phyloP scores from a whole-genome alignment of 2,888 invertebrate genomes.

The Anthoptus insignis region DNA sequence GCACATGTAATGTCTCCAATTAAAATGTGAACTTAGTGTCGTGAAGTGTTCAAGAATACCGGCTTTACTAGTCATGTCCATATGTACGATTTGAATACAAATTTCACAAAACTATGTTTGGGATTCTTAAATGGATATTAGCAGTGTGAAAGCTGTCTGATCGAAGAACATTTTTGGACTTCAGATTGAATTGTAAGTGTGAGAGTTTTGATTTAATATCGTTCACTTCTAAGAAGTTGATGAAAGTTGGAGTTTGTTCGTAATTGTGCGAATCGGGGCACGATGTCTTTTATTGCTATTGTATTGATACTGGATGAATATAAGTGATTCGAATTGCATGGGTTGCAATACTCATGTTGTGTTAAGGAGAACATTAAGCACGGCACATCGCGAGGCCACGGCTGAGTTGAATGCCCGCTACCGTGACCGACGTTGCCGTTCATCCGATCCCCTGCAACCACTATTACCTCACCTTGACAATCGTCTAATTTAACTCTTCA shows the following conservation, averaged over 20 bases:
- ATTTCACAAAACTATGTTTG: slow-evolving; percentile 72
- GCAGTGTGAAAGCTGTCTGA: slow-evolving; percentile 54
- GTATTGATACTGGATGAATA: too few species aligned
- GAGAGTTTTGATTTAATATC: background rate
- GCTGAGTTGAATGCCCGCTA: slow-evolving; percentile 80
- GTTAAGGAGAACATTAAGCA: slow-evolving; percentile 41
- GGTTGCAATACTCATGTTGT: slow-evolving; percentile 41
- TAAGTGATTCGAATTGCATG: slow-evolving; percentile 45
- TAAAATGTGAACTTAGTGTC: slow-evolving; percentile 74
- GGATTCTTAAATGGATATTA: slow-evolving; percentile 66
- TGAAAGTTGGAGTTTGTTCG: slow-evolving; percentile 4
- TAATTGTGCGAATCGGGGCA: background rate
- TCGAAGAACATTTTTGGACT: slow-evolving; percentile 35
- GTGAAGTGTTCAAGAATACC: slow-evolving; percentile 78
- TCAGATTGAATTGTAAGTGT: slow-evolving; percentile 49
- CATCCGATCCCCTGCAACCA: slow-evolving; percentile 67
- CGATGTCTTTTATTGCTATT: too few species aligned
- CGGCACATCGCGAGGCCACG: slow-evolving; percentile 62
- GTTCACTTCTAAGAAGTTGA: background rate
- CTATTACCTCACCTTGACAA: slow-evolving; percentile 77
- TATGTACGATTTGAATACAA: slow-evolving; percentile 80
- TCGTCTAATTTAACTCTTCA: slow-evolving; percentile 47
- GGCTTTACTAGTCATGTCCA: slow-evolving; percentile 71
- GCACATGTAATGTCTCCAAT: slow-evolving; percentile 14
- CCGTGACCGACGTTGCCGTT: slow-evolving; percentile 66